A percentile compares a stretch with the other conserved stretches of the same genome.
phyloP scores from a whole-genome alignment of 2,797 vertebrate species.

The Pygocentrus nattereri region DNA sequence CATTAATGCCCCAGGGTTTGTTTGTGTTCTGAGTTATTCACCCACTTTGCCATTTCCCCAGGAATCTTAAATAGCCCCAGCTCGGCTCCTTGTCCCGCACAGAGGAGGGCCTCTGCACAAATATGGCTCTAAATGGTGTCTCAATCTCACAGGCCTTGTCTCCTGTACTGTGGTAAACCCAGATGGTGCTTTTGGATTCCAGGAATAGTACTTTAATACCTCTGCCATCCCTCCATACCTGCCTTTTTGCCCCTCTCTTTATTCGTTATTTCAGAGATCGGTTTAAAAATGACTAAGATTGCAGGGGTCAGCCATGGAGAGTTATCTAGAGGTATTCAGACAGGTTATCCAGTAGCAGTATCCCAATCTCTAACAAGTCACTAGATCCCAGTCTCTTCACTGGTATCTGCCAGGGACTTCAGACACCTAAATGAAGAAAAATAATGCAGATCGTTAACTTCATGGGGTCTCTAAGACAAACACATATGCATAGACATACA shows the following conservation, averaged over 20 bases:
- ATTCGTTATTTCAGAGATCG: constrained; percentile 4
- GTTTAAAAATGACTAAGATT: constrained; percentile 1
- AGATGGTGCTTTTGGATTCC: constrained; percentile 73
- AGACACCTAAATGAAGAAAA: constrained; percentile 18
- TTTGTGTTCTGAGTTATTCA: constrained; percentile 78
- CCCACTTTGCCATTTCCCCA: constrained; percentile 80
- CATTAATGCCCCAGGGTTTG: constrained; percentile 77
- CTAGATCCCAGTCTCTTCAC: not conserved
- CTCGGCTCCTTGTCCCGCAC: constrained; percentile 62
- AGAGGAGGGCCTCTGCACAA: constrained; percentile 68
- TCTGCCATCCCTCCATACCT: constrained; percentile 55
- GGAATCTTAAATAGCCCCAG: constrained; percentile 78
- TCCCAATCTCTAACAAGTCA: not conserved
- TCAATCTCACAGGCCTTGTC: constrained; percentile 58
- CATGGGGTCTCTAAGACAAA: constrained; percentile 5
- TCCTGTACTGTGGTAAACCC: constrained; percentile 61
- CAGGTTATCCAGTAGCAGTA: not conserved
- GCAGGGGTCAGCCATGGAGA: constrained; percentile 2
- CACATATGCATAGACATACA: constrained; percentile 25
- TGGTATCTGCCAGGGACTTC: not conserved
- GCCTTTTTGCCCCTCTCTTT: constrained; percentile 34
- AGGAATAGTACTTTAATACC: constrained; percentile 71
- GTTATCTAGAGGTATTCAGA: not conserved
- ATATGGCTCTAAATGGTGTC: constrained; percentile 65
- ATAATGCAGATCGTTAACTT: constrained; percentile 33